Evolutionary conservation across 2,113 vertebrate species (phyloP), one percentile per base, ranked within the genome.

Genomic region (Mungos mungo): DNA sequence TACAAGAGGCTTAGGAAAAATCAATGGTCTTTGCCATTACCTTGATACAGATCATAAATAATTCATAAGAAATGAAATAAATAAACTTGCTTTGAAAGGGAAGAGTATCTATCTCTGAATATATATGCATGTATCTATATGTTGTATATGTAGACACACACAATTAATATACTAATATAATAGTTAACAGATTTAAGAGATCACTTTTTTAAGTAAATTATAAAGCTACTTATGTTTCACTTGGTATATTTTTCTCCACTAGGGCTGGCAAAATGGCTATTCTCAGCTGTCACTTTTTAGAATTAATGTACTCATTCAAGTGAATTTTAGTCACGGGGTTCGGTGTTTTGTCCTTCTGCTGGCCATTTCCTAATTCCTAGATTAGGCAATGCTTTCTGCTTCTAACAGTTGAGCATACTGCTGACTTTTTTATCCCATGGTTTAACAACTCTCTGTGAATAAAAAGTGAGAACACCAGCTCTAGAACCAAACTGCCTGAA

Each of bases 11-110:
- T 97, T 85, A 97, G 85, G 77, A 97, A 50, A 98, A 99, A 98
- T 99, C 97, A 98, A 98, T 98, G 92, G 92, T 96, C 96, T 98
- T 98, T 98, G 97, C 35, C 79, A 81, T 97, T 98, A 98, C 97
- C 97, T 98, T 98, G 95, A 96, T 97, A 79, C 76, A 95, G 90
- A 81, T 97, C 97, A 98, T 99, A 98, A 98, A 98, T 98, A 98
- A 98, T 98, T 98, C 97, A 98, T 97, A 93, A 98, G 85, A 93
- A 96, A 97, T 93, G 0, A 98, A 98, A 98, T 97, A 96, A 98
- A 94, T 97, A 98, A 98, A 80, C 7, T 12, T 86, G 18, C 63
- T 94, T 95, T 96, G 19, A 87, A 90, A 35, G 8, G 19, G 25
- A 76, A 63, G 29, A 71, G 13, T 72, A 41, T 45, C 33, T 72